These are phyloP conservation scores for Xestia ashworthii DNA, from an alignment of 2,888 invertebrate genomes.

Conservation along the genomic window DNA sequence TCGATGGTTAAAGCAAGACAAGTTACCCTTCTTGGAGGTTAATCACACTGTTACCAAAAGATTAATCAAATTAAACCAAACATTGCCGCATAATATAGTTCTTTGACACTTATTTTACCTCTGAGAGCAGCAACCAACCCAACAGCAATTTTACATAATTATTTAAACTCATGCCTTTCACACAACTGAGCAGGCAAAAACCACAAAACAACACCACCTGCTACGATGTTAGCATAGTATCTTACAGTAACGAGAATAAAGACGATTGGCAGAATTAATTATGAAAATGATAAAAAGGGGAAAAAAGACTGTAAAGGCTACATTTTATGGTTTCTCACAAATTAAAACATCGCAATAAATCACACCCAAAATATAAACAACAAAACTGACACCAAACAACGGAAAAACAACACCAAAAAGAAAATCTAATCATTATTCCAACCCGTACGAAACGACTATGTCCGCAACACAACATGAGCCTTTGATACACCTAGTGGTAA, in stretches of 20 bases:
- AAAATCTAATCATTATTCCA: not conserved
- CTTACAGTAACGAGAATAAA: too few species aligned
- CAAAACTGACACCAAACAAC: too few species aligned
- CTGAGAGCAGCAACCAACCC: not conserved
- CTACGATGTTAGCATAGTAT: too few species aligned
- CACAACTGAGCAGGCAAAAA: too few species aligned
- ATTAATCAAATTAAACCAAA: too few species aligned
- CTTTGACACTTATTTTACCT: not conserved
- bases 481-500: slow-evolving; percentile 31
- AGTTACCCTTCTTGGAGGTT: too few species aligned
- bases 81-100: not conserved
- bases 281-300: too few species aligned
- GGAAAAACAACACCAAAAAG: not conserved
- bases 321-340: not conserved
- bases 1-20: not conserved
- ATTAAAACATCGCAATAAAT: not conserved
- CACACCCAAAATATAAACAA: not conserved
- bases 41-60: not conserved
- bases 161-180: too few species aligned
- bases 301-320: too few species aligned
- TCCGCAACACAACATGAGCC: not conserved
- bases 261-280: too few species aligned
- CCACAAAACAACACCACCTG: too few species aligned
- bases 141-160: too few species aligned
- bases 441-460: not conserved